Evolutionary conservation across 2,113 vertebrate genomes (phyloP).

Genomic region (Grallaria varia): DNA sequence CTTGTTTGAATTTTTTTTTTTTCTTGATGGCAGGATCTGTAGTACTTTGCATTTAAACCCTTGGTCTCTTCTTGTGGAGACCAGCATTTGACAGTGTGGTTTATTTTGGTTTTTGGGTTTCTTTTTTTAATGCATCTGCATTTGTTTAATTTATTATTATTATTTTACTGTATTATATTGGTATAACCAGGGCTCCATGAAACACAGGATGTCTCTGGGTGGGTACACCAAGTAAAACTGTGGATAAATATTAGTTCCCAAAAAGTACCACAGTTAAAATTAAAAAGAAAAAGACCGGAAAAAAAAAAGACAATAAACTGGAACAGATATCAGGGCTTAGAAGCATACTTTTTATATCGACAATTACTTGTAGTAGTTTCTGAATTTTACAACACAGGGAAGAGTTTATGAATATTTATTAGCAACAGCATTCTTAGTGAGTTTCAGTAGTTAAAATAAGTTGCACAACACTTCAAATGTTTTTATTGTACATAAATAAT

Average conservation of each 20-base stretch:
- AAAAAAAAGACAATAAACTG: slow-evolving; percentile 35
- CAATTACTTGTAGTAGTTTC: background rate
- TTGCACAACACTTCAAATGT: background rate
- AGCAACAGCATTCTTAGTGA: slow-evolving; percentile 24
- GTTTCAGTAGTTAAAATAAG: slow-evolving; percentile 11
- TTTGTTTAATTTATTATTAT: slow-evolving; percentile 75
- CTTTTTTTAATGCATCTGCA: slow-evolving; percentile 33
- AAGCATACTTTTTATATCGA: slow-evolving; percentile 28
- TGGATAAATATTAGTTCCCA: slow-evolving; percentile 54
- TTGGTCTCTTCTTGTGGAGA: slow-evolving; percentile 56
- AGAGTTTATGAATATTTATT: slow-evolving; percentile 47
- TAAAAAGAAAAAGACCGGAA: background rate
- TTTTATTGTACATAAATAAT: slow-evolving; percentile 27
- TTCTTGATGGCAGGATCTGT: slow-evolving; percentile 55
- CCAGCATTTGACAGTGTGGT: slow-evolving; percentile 62
- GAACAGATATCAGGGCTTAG: slow-evolving; percentile 53
- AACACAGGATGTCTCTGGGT: slow-evolving; percentile 42
- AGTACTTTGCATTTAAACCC: slow-evolving; percentile 62
- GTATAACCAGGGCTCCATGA: slow-evolving; percentile 27
- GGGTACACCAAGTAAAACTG: slow-evolving; percentile 51
- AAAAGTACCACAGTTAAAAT: slow-evolving; percentile 36
- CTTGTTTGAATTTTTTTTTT: slow-evolving; percentile 50
- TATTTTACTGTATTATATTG: slow-evolving; percentile 63
- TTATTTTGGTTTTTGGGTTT: background rate
- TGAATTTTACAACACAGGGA: slow-evolving; percentile 41